A percentile compares a stretch with the other conserved stretches of the same genome.
phyloP scores from a whole-genome alignment of 2,797 vertebrate genomes.

The Pseudomugil tenellus region DNA sequence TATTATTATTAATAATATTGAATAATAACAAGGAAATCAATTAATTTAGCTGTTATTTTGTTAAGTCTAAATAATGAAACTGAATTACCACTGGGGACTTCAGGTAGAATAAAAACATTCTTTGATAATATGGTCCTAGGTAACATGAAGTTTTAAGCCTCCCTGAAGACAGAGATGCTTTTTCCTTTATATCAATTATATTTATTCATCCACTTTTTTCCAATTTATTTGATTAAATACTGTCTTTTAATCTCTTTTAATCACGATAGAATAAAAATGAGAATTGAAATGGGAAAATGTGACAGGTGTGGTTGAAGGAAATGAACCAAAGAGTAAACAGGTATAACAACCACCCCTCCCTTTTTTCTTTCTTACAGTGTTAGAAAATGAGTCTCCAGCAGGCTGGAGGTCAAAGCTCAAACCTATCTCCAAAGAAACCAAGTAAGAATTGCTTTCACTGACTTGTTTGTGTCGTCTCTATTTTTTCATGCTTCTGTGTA shows the following conservation, averaged over 20 bases:
- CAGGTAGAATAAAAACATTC: no score
- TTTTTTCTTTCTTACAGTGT: conserved; percentile 15
- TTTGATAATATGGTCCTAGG: no score
- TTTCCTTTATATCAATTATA: no score
- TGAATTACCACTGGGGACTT: no score
- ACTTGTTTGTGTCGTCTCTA: neutral
- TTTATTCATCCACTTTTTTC: no score
- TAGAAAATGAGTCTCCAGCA: conserved; percentile 75
- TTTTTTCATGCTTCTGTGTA: neutral
- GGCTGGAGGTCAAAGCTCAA: conserved; percentile 90
- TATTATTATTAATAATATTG: no score
- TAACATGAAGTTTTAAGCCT: no score
- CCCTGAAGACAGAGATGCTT: no score
- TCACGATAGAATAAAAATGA: neutral
- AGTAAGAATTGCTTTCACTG: conserved; percentile 66
- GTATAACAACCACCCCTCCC: no score
- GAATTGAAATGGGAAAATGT: neutral
- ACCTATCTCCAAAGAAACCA: conserved; percentile 79
- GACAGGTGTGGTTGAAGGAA: neutral
- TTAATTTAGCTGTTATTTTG: neutral
- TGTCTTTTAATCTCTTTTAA: neutral
- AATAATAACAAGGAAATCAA: no score
- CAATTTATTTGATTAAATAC: no score
- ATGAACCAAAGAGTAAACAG: neutral
- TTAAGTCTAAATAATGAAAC: neutral